Conservation (phyloP, 2,113 vertebrate species). For the Peromyscus californicus region DNA sequence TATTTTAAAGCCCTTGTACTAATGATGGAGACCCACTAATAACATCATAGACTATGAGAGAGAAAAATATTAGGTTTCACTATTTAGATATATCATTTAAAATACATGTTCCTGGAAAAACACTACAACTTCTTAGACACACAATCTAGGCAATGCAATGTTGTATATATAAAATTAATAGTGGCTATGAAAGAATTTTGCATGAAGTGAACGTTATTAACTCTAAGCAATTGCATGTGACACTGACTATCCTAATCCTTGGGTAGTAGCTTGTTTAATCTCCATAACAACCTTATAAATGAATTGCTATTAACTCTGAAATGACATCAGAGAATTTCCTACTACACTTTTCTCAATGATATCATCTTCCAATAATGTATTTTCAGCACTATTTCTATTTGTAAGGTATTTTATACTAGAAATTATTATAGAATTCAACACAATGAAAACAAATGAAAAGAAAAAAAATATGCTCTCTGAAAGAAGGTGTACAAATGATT, state of each 20-base stretch:
- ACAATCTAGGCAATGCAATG: not conserved
- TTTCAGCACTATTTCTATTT: not conserved
- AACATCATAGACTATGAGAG: not conserved
- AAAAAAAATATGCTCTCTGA: not conserved
- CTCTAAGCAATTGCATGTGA: not conserved
- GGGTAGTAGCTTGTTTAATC: not conserved
- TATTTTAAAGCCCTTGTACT: not conserved
- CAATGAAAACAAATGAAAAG: not conserved
- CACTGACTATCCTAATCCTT: not conserved
- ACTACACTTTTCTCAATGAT: not conserved
- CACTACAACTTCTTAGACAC: not conserved
- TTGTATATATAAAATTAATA: conserved; percentile 13
- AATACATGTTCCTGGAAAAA: not conserved
- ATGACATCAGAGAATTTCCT: not conserved
- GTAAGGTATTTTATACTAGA: not conserved
- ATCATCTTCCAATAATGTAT: not conserved
- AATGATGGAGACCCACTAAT: not conserved
- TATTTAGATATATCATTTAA: not conserved
- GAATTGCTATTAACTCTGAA: not conserved
- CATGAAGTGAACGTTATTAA: not conserved
- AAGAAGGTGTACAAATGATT: conserved; percentile 40
- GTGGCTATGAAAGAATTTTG: not conserved
- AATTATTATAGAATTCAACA: conserved; percentile 14
- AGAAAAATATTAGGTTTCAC: not conserved
- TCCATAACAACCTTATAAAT: not conserved